A percentile compares a stretch with the other conserved stretches of the same genome.
Conservation (phyloP, 2,888 invertebrate species). For the Seira ritae region DNA sequence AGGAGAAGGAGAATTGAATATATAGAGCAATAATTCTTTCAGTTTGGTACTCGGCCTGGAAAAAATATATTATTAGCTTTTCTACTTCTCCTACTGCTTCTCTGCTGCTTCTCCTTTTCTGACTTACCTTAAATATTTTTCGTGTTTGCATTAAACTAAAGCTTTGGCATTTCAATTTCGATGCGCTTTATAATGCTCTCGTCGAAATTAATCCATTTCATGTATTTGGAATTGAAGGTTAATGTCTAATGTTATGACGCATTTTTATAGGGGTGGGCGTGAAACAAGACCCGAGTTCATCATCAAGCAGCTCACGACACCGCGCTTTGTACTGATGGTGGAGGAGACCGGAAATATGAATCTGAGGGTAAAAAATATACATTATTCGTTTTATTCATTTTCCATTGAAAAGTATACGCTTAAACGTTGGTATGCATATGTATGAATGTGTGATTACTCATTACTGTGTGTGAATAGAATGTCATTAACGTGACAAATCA, state of each 20-base stretch:
- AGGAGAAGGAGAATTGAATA: not conserved
- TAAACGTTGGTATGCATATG: too few relatives aligned
- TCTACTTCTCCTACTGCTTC: too few relatives aligned
- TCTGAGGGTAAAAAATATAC: conserved; percentile 75
- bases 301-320: conserved; percentile 78
- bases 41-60: not conserved
- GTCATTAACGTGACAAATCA: too few relatives aligned
- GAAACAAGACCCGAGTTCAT: conserved; percentile 76
- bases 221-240: too few relatives aligned
- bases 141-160: too few relatives aligned
- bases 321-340: conserved; percentile 79
- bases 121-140: too few relatives aligned
- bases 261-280: conserved; percentile 58
- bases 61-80: too few relatives aligned
- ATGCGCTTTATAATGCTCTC: not conserved
- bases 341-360: conserved; percentile 80
- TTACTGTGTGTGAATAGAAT: too few relatives aligned
- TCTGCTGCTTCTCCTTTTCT: not conserved
- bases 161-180: not conserved
- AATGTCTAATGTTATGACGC: not conserved
- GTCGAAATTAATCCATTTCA: too few relatives aligned
- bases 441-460: too few relatives aligned
- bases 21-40: conserved; percentile 32
- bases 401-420: too few relatives aligned
- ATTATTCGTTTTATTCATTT: too few relatives aligned